Percentiles rank a stretch among this genome's conserved stretches.
Evolutionary conservation across 2,797 vertebrate genomes (phyloP).

Genomic region (Gymnoscopelus braueri): DNA sequence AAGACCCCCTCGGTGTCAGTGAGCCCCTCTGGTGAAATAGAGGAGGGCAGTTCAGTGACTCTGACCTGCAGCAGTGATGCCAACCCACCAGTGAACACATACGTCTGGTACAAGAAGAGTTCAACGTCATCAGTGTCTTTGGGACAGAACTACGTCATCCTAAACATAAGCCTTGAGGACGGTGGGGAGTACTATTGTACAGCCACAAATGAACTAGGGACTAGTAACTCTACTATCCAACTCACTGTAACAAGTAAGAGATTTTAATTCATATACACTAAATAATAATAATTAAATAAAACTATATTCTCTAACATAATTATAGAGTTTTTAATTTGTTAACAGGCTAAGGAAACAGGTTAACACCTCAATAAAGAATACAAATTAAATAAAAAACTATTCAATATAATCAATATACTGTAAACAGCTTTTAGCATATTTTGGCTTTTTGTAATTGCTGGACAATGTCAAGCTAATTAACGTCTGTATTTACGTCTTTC

Average conservation of each 20-base stretch:
- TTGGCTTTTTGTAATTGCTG: too few relatives aligned
- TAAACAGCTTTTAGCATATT: too few relatives aligned
- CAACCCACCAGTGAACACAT: constrained; percentile 27
- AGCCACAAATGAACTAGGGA: constrained; percentile 28
- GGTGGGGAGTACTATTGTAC: constrained; percentile 49
- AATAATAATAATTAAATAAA: neutral
- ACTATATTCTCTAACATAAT: neutral
- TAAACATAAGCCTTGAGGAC: constrained; percentile 11
- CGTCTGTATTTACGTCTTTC: neutral
- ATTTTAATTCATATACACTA: too few relatives aligned
- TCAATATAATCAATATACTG: too few relatives aligned
- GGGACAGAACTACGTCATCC: constrained; percentile 38
- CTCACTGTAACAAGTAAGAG: constrained; percentile 24
- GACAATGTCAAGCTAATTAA: neutral
- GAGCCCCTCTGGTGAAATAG: constrained; percentile 10
- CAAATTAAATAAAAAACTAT: too few relatives aligned
- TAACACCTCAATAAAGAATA: too few relatives aligned
- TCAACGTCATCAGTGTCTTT: constrained; percentile 9
- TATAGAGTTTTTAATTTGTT: neutral
- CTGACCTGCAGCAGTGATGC: constrained; percentile 49
- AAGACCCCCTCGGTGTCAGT: constrained; percentile 4
- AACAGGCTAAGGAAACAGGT: neutral
- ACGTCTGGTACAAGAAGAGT: constrained; percentile 41
- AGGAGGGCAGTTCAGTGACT: constrained; percentile 32
- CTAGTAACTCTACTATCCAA: neutral